Conservation (phyloP, 2,888 invertebrate species). For the Smittia aterrima region DNA sequence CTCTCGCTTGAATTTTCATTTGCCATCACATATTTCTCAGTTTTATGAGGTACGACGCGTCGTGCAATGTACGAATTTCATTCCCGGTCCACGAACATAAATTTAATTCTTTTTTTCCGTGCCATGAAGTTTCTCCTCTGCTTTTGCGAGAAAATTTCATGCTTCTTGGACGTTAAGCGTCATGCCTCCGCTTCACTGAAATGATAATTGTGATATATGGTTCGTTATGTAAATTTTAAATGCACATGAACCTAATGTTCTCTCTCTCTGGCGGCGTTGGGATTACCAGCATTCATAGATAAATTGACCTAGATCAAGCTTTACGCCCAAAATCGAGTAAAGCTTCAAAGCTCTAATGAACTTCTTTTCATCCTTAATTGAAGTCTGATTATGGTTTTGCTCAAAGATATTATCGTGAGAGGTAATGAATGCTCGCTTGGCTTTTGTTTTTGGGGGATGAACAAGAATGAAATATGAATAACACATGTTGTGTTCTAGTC, state of each 20-base stretch:
- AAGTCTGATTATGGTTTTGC: too few relatives aligned
- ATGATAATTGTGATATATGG: slow-evolving; percentile 32
- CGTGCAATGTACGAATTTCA: not conserved
- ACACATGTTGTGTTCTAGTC: not conserved
- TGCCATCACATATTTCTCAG: not conserved
- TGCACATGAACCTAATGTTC: slow-evolving; percentile 1
- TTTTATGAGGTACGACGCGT: not conserved
- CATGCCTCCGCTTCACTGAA: not conserved
- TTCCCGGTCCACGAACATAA: slow-evolving; percentile 9
- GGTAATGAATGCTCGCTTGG: too few relatives aligned
- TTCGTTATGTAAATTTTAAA: slow-evolving; percentile 28
- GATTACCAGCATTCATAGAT: too few relatives aligned
- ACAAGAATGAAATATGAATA: slow-evolving; percentile 17
- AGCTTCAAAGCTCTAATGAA: too few relatives aligned
- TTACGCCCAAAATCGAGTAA: too few relatives aligned
- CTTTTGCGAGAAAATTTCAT: not conserved
- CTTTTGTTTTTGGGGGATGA: not conserved
- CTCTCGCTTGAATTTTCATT: not conserved
- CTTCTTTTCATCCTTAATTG: too few relatives aligned
- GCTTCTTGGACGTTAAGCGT: slow-evolving; percentile 13
- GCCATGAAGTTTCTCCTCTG: not conserved
- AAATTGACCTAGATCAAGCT: too few relatives aligned
- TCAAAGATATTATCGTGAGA: too few relatives aligned
- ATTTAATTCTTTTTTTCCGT: slow-evolving; percentile 18
- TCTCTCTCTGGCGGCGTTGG: not conserved